A percentile compares a stretch with the other conserved stretches of the same genome.
Conservation (phyloP, 2,113 vertebrate species). For the Nothoprocta perdicaria region DNA sequence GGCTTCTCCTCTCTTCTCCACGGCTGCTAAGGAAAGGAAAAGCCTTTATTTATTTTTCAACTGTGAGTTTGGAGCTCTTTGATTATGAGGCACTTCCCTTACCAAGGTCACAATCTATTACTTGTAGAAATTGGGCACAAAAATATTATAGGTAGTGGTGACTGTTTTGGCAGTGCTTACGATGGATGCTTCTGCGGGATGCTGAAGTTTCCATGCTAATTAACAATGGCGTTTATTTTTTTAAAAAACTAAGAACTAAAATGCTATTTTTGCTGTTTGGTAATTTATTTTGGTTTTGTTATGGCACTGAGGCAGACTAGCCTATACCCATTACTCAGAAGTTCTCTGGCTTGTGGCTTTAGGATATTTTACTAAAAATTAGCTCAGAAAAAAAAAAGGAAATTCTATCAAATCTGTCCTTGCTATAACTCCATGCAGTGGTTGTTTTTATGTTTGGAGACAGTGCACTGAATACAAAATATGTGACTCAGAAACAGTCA, state of each 20-base stretch:
- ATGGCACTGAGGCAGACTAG: background rate
- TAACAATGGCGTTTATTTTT: background rate
- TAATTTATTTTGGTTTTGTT: slow-evolving; percentile 15
- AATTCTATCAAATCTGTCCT: background rate
- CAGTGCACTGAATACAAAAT: background rate
- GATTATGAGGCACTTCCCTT: background rate
- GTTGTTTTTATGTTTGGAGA: background rate
- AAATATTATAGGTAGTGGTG: accelerated
- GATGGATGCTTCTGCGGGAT: background rate
- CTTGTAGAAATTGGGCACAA: background rate
- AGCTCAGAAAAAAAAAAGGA: background rate
- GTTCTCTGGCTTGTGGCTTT: background rate
- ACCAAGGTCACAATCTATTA: background rate
- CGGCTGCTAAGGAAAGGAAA: background rate
- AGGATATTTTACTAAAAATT: slow-evolving; percentile 5
- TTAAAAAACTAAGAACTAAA: slow-evolving; percentile 7
- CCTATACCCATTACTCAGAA: background rate
- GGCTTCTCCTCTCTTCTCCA: background rate
- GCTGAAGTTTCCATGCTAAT: background rate
- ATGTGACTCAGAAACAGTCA: background rate
- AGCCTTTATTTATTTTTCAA: slow-evolving; percentile 1
- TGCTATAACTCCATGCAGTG: background rate
- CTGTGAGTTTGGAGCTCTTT: background rate
- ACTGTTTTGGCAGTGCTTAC: background rate
- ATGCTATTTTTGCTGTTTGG: background rate